Conservation (phyloP, 92 coral and sea anemone genomes). For the Galaxea fascicularis region DNA sequence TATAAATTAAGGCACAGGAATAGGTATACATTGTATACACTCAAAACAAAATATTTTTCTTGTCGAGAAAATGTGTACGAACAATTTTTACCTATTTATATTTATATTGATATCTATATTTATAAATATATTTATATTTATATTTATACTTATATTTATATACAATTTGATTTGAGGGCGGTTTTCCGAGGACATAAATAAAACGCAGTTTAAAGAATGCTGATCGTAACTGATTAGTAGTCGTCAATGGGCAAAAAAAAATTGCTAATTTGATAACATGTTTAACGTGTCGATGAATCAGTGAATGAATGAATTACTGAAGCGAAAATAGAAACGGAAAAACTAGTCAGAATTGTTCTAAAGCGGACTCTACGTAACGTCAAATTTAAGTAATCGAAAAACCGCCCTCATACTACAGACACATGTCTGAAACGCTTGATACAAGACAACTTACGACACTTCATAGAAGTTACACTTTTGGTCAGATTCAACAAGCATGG, state of each 20-base stretch:
- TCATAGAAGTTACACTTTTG: constrained; percentile 45
- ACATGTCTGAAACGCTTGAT: constrained; percentile 26
- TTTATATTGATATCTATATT: background rate
- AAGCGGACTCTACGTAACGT: no score
- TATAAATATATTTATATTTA: no score
- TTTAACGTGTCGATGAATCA: no score
- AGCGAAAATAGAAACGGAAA: no score
- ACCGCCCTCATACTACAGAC: background rate
- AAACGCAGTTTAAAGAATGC: background rate
- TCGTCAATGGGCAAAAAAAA: no score
- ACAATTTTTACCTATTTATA: background rate
- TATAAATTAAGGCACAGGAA: background rate
- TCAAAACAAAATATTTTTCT: background rate
- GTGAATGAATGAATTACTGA: no score
- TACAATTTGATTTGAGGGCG: background rate
- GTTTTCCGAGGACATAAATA: background rate
- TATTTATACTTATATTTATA: no score
- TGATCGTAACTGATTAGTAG: no score
- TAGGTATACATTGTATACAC: constrained; percentile 2
- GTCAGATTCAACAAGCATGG: constrained; percentile 21
- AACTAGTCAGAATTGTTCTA: no score
- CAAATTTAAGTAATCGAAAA: background rate
- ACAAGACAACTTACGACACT: constrained; percentile 47
- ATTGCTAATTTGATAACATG: no score
- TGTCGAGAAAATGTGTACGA: background rate